Percentiles rank a stretch among this genome's conserved stretches.
Evolutionary conservation across 1,140 invertebrate species (phyloP).

Genomic region (Plodia interpunctella): DNA sequence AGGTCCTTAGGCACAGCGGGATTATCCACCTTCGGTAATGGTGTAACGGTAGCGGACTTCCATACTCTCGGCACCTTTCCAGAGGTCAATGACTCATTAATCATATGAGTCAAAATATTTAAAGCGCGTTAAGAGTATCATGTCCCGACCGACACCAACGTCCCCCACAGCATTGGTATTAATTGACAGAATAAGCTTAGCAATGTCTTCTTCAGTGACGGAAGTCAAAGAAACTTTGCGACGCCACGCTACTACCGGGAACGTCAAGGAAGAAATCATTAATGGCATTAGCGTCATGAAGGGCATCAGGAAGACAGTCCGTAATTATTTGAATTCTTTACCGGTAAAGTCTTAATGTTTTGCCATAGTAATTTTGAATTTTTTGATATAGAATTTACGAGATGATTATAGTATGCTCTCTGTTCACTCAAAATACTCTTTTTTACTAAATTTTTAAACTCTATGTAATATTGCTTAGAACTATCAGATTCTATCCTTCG

Average conservation of each 20-base stretch:
- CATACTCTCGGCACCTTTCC: slow-evolving; percentile 12
- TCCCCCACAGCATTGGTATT: slow-evolving; percentile 10
- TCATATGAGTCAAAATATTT: slow-evolving; percentile 6
- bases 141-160: slow-evolving; percentile 13
- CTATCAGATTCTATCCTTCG: slow-evolving; percentile 6
- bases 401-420: slow-evolving; percentile 20
- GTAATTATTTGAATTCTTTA: slow-evolving; percentile 8
- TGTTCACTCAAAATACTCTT: slow-evolving; percentile 15
- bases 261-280: slow-evolving; percentile 13
- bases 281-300: slow-evolving; percentile 11
- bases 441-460: slow-evolving; percentile 16
- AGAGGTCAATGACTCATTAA: slow-evolving; percentile 13
- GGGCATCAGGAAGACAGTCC: slow-evolving; percentile 7
- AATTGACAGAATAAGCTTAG: slow-evolving; percentile 13
- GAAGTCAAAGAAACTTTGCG: slow-evolving; percentile 7
- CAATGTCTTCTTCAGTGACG: slow-evolving; percentile 4
- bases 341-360: slow-evolving; percentile 8
- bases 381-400: slow-evolving; percentile 14
- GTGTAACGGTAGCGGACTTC: slow-evolving; percentile 15
- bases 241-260: not conserved
- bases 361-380: slow-evolving; percentile 15
- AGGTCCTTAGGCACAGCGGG: slow-evolving; percentile 14
- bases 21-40: slow-evolving; percentile 12
- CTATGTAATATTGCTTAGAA: slow-evolving; percentile 19
- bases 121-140: slow-evolving; percentile 14